Percentiles rank a stretch among this genome's conserved stretches.
Conservation (phyloP, 37 sponge, comb jelly and placozoan genomes). For the Ephydatia muelleri region DNA sequence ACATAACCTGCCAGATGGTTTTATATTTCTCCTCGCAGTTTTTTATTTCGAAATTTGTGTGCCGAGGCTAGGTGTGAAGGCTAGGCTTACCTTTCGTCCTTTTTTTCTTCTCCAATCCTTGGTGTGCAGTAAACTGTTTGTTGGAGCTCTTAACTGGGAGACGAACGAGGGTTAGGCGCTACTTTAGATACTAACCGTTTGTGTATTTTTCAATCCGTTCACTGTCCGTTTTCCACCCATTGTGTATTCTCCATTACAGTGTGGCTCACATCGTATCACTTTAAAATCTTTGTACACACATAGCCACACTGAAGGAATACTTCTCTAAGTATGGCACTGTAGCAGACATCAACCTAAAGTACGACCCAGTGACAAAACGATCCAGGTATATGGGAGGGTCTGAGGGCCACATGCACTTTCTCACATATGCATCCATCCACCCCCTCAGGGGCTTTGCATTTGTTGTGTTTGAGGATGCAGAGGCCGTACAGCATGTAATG, state of each 20-base stretch:
- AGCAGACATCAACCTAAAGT: conserved; percentile 49
- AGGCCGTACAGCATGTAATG: conserved; percentile 49
- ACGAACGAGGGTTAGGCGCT: conserved; percentile 54
- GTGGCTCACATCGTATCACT: no score
- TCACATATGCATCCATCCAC: not conserved
- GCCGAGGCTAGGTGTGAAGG: conserved; percentile 16
- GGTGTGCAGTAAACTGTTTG: conserved; percentile 75
- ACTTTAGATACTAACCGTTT: not conserved
- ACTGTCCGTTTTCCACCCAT: not conserved
- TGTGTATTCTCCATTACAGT: conserved; percentile 9
- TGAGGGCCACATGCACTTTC: not conserved
- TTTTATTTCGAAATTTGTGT: conserved; percentile 5
- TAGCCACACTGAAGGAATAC: conserved; percentile 49
- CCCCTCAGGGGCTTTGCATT: conserved; percentile 74
- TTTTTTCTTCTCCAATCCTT: not conserved
- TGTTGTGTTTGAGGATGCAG: conserved; percentile 51
- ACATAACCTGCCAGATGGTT: not conserved
- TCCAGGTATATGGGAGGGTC: conserved; percentile 22
- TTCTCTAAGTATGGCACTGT: conserved; percentile 63
- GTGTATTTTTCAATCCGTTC: not conserved
- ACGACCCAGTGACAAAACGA: conserved; percentile 43
- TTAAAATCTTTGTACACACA: no score
- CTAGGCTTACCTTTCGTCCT: conserved; percentile 16
- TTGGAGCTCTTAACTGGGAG: conserved; percentile 81
- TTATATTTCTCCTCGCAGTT: not conserved